phyloP scores from a whole-genome alignment of 2,113 vertebrate species.

The Plectropomus leopardus region DNA sequence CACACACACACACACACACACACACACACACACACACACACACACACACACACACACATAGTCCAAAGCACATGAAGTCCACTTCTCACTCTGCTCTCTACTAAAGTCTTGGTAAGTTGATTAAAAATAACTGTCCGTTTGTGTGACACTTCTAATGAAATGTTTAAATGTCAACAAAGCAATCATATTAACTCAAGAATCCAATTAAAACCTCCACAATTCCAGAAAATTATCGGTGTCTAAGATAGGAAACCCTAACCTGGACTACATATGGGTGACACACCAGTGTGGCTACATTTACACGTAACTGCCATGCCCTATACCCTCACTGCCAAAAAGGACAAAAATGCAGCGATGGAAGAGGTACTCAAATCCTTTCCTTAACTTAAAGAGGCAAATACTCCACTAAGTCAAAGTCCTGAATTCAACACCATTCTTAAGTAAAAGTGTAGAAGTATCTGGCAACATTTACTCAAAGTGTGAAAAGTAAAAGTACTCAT shows the following conservation, averaged over 20 bases:
- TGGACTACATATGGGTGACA: background rate
- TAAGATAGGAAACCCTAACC: background rate
- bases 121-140: background rate
- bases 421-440: background rate
- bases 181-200: background rate
- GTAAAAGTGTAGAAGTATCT: background rate
- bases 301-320: background rate
- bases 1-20: no score
- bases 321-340: no score
- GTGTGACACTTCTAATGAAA: background rate
- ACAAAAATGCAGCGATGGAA: no score
- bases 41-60: background rate
- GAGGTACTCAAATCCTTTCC: no score
- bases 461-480: background rate
- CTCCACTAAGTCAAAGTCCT: background rate
- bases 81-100: background rate
- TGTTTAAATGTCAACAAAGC: background rate
- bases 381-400: background rate
- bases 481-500: no score
- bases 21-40: no score
- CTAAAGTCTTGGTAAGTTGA: background rate
- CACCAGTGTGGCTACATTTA: background rate
- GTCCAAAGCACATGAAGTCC: conserved; percentile 9
- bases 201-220: no score
- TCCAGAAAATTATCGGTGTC: background rate